Conservation (phyloP, 2,888 invertebrate species). For the Proisotoma minuta region DNA sequence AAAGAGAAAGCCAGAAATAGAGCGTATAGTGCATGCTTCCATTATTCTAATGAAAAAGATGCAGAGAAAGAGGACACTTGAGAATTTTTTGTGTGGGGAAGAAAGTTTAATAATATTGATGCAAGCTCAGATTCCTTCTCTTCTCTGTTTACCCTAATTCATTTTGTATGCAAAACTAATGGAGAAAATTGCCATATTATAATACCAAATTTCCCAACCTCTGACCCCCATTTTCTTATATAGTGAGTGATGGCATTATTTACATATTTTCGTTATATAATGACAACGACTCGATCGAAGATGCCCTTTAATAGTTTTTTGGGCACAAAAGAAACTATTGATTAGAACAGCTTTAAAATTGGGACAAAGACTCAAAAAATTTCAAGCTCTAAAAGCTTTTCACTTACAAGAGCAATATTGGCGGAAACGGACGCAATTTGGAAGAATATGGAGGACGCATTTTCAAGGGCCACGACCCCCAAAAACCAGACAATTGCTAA, state of each 20-base stretch:
- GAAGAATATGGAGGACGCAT: conserved; percentile 54
- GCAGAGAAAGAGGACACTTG: neutral
- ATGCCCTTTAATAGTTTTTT: no score
- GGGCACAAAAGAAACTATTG: no score
- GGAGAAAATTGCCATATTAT: conserved; percentile 18
- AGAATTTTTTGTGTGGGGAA: neutral
- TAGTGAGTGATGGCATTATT: no score
- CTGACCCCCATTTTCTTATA: no score
- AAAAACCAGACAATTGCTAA: conserved; percentile 71
- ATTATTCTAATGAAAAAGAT: conserved; percentile 15
- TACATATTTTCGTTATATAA: no score
- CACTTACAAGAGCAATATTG: conserved; percentile 50
- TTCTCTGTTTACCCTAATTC: conserved; percentile 13
- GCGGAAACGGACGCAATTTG: conserved; percentile 50
- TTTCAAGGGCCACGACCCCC: conserved; percentile 67
- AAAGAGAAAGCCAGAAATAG: no score
- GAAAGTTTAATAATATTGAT: neutral
- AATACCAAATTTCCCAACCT: conserved; percentile 17
- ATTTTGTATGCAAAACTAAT: conserved; percentile 19
- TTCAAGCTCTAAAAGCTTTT: no score
- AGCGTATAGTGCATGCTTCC: no score
- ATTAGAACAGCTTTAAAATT: no score
- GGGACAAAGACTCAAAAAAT: no score
- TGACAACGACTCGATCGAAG: no score
- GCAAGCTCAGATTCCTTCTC: neutral